A percentile compares a stretch with the other conserved stretches of the same genome.
phyloP scores from a whole-genome alignment of 1,140 invertebrate genomes.

The Anastrepha ludens region DNA sequence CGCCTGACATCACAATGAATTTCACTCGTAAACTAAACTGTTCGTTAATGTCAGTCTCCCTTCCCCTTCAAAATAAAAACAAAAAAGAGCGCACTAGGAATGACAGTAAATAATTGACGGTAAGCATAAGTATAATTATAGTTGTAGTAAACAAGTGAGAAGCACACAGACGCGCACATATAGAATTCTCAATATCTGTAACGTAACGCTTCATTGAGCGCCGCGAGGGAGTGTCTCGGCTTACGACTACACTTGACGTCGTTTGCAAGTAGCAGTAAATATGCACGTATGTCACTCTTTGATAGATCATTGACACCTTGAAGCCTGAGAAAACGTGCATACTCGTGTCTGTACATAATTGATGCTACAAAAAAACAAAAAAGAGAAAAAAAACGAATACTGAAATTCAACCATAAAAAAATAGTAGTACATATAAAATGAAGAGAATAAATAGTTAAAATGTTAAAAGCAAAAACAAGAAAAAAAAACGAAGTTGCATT shows the following conservation, averaged over 20 bases:
- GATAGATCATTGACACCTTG: slow-evolving; percentile 39
- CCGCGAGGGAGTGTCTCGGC: neutral
- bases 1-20: neutral
- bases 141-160: neutral
- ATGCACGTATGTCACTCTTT: neutral
- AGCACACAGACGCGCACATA: neutral
- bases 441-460: neutral
- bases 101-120: slow-evolving; percentile 12
- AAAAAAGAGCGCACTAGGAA: neutral
- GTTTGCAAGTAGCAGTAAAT: neutral
- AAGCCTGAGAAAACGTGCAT: neutral
- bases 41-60: neutral
- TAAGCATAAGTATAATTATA: slow-evolving; percentile 24
- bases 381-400: neutral
- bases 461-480: too few relatives aligned
- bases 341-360: neutral
- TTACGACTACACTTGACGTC: neutral
- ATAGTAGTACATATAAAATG: neutral
- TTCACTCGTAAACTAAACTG: neutral
- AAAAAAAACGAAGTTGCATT: neutral
- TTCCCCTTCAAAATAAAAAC: too few relatives aligned
- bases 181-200: neutral
- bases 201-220: slow-evolving; percentile 8
- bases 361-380: neutral
- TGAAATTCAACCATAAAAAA: neutral